Percentiles rank a stretch among this genome's conserved stretches.
Conservation (phyloP, 2,888 invertebrate genomes). For the Drosophila subsilvestris region DNA sequence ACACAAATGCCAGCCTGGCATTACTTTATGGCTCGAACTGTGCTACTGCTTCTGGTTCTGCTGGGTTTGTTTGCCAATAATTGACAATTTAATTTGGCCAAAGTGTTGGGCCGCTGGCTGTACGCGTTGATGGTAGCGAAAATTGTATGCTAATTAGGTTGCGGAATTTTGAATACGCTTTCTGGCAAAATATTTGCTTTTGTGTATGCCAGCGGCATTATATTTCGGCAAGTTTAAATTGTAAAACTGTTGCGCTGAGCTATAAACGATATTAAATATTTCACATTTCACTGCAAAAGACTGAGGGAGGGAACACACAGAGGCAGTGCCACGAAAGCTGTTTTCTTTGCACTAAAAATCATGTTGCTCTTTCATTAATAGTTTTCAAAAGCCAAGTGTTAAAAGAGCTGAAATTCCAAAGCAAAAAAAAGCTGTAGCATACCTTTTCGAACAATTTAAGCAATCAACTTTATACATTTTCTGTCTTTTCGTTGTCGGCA, state of each 20-base stretch:
- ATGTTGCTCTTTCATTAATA: too few species aligned
- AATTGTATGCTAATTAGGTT: constrained; percentile 18
- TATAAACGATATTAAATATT: too few species aligned
- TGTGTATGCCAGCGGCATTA: not conserved
- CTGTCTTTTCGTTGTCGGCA: not conserved
- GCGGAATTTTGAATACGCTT: constrained; percentile 40
- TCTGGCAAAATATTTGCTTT: constrained; percentile 8
- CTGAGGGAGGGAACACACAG: too few species aligned
- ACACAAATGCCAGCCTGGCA: constrained; percentile 9
- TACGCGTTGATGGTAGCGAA: constrained; percentile 27
- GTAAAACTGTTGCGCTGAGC: too few species aligned
- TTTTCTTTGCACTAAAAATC: not conserved
- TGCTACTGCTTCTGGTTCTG: constrained; percentile 58
- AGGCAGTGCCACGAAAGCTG: too few species aligned
- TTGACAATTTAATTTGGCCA: constrained; percentile 83
- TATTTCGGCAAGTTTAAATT: not conserved
- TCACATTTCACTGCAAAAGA: too few species aligned
- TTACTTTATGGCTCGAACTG: constrained; percentile 46
- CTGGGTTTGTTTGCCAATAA: constrained; percentile 75
- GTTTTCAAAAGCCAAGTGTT: not conserved
- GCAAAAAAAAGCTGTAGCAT: not conserved
- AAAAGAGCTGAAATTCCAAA: not conserved
- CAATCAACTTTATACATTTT: constrained; percentile 18
- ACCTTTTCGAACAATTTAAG: constrained; percentile 20
- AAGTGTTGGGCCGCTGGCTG: constrained; percentile 56